phyloP scores from a whole-genome alignment of 2,797 vertebrate species.

The Chromis chromis region DNA sequence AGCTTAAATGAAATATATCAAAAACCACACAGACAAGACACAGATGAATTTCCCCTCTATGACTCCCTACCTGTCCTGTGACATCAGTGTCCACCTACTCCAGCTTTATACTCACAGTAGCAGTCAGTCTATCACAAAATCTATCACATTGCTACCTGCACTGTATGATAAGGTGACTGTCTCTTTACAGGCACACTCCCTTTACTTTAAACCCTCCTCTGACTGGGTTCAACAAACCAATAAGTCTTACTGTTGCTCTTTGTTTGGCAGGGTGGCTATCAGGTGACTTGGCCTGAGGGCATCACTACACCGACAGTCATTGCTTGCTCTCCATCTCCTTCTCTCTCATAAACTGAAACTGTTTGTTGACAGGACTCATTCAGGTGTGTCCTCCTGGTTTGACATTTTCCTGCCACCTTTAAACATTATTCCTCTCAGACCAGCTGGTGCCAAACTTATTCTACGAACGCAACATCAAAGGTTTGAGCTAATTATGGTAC shows the following conservation, averaged over 20 bases:
- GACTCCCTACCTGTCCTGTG: conserved; percentile 68
- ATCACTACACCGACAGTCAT: conserved; percentile 18
- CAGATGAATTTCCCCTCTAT: background rate
- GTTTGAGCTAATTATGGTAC: conserved; percentile 11
- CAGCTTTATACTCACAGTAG: conserved; percentile 22
- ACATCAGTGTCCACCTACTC: conserved; percentile 40
- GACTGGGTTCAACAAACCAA: conserved; percentile 45
- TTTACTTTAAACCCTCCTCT: conserved; percentile 31
- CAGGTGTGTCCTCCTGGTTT: conserved; percentile 18
- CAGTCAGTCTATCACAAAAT: conserved; percentile 3
- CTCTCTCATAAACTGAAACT: conserved; percentile 1
- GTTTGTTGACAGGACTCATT: conserved; percentile 28
- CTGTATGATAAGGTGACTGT: background rate
- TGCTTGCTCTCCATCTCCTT: background rate
- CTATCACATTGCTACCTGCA: background rate
- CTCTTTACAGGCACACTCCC: conserved; percentile 31
- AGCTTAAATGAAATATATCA: background rate
- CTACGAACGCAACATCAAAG: conserved; percentile 1
- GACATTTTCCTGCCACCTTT: conserved; percentile 22
- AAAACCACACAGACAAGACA: background rate
- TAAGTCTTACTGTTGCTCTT: conserved; percentile 36
- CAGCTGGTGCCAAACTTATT: conserved; percentile 24
- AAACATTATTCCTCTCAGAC: background rate
- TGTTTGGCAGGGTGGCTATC: conserved; percentile 59
- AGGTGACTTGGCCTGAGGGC: conserved; percentile 65